phyloP scores from a whole-genome alignment of 2,888 invertebrate genomes.

The Parthenolecanium corni region DNA sequence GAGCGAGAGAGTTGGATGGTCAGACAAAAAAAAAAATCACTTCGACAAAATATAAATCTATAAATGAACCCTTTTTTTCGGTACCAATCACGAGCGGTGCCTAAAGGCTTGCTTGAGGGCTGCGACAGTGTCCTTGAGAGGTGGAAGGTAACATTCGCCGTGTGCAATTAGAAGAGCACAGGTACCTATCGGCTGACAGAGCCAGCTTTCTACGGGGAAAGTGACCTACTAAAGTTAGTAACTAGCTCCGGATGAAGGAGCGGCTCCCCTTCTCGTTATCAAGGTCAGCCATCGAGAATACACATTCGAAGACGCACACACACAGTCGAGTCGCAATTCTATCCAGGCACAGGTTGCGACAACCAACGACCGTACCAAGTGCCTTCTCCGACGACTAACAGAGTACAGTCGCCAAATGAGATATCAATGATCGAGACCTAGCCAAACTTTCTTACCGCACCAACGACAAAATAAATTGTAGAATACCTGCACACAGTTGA shows the following conservation, averaged over 20 bases:
- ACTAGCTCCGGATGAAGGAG: conserved; percentile 29
- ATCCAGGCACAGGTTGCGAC: conserved; percentile 4
- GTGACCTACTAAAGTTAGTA: conserved; percentile 29
- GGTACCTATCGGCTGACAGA: no score
- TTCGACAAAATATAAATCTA: background rate
- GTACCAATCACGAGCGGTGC: background rate
- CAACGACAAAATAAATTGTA: no score
- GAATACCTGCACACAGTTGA: no score
- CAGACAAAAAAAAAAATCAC: no score
- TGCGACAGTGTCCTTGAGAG: conserved; percentile 27
- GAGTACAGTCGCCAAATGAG: background rate
- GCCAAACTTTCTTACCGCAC: background rate
- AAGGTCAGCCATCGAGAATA: conserved; percentile 28
- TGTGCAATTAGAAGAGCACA: conserved; percentile 19
- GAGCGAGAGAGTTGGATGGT: no score
- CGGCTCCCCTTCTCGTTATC: conserved; percentile 27
- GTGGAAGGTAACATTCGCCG: conserved; percentile 24
- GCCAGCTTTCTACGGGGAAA: conserved; percentile 29
- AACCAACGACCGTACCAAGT: conserved; percentile 1
- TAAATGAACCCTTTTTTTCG: conserved; percentile 3
- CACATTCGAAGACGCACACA: no score
- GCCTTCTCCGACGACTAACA: background rate
- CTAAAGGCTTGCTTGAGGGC: conserved; percentile 25
- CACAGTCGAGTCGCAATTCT: conserved; percentile 18
- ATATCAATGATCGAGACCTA: background rate